phyloP scores from a whole-genome alignment of 2,797 vertebrate genomes.

The Pangasius mekongensis region DNA sequence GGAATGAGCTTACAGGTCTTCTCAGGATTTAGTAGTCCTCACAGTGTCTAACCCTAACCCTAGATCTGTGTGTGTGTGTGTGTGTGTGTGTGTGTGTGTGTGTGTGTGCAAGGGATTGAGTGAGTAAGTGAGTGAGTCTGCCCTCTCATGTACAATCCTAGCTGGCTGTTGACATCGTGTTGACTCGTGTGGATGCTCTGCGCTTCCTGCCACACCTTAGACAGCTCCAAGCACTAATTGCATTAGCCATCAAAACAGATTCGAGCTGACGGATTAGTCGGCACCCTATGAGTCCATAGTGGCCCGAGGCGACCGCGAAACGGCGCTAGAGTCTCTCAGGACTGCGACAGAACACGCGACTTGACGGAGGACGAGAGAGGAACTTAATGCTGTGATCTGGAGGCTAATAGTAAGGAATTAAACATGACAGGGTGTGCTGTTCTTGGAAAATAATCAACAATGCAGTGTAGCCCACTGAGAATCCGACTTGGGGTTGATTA shows the following conservation, averaged over 20 bases:
- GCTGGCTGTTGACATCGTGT: slow-evolving; percentile 16
- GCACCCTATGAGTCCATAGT: not conserved
- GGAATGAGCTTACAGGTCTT: not conserved
- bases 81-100: not conserved
- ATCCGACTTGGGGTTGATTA: not conserved
- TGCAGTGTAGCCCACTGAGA: not conserved
- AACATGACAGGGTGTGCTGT: not conserved
- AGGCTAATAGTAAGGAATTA: not conserved
- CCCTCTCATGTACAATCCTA: slow-evolving; percentile 49
- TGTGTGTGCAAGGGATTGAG: no score
- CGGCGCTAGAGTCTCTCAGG: not conserved
- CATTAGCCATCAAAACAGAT: slow-evolving; percentile 15
- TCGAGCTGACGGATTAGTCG: not conserved
- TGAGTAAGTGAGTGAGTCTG: slow-evolving; percentile 23
- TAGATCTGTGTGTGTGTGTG: slow-evolving; percentile 16
- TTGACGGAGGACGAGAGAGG: not conserved
- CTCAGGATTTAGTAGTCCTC: not conserved
- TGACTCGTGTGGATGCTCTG: not conserved
- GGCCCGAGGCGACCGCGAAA: not conserved
- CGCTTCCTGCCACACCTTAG: not conserved
- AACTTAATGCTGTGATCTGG: not conserved
- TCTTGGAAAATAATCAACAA: not conserved
- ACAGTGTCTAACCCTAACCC: slow-evolving; percentile 6
- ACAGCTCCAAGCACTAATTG: slow-evolving; percentile 22
- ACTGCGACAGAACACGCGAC: not conserved